These are phyloP conservation scores for Podargus strigoides DNA, from an alignment of 2,797 vertebrate genomes.

Conservation along the genomic window DNA sequence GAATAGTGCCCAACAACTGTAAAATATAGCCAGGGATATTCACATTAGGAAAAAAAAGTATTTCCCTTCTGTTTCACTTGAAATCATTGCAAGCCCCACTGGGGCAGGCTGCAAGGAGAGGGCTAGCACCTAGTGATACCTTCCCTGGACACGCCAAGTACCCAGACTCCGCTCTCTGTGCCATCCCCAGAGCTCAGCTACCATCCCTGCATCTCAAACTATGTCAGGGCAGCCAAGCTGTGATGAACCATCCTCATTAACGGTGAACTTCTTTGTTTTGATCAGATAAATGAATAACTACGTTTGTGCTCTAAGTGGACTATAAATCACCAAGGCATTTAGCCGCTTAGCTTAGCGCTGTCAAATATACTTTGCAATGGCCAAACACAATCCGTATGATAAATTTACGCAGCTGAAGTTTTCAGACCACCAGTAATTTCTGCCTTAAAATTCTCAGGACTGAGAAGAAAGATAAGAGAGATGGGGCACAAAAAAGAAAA, in stretches of 20 bases:
- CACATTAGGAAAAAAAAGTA: not conserved
- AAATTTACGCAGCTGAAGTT: not conserved
- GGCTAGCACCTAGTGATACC: not conserved
- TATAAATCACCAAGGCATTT: slow-evolving; percentile 8
- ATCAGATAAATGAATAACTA: not conserved
- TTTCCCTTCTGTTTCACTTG: not conserved
- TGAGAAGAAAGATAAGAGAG: not conserved
- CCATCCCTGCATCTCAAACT: not conserved
- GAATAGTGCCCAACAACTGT: not conserved
- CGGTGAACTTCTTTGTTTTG: not conserved
- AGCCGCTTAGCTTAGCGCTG: not conserved
- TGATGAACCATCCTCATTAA: not conserved
- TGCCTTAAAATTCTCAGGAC: not conserved
- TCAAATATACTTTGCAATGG: slow-evolving; percentile 18
- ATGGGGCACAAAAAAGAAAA: not conserved
- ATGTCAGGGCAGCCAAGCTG: not conserved
- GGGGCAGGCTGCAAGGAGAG: not conserved
- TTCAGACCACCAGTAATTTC: not conserved
- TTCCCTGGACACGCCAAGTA: fast-evolving
- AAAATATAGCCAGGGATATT: not conserved
- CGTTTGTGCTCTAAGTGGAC: not conserved
- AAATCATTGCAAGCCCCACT: not conserved
- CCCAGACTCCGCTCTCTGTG: not conserved
- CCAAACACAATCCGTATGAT: slow-evolving; percentile 10
- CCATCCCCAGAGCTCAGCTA: not conserved